Base-by-base conservation (phyloP, 1,140 invertebrate species). In the Pseudomyrmex pallidus region DNA sequence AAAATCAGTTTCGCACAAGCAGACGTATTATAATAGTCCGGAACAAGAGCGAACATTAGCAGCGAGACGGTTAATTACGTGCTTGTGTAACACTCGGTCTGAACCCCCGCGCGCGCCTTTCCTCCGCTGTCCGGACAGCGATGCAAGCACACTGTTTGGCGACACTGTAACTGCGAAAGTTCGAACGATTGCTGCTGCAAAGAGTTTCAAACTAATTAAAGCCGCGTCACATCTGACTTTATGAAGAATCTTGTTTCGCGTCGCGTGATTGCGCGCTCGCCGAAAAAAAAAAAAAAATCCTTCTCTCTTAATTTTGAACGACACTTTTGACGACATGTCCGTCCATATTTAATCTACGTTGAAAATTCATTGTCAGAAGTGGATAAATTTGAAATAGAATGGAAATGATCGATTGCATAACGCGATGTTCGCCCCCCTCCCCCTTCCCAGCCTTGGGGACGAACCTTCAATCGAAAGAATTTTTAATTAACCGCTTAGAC, bases 161-260 rank as follows among this genome's bases (percentile, higher is more conserved):
- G 76, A 80, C 66, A 70, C 66, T 80, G 54, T 80, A 80, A 80
- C 76, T 80, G 76, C 76, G 63, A 80, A 80, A 80, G 76, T 80
- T 80, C 76, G 76, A 80, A 70, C 66, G 68, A 54, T 80, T 80
- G 76, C 70, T 72, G 76, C 59, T 80, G 76, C 76, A 72, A 80
- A 80, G 76, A 80, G 76, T 80, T 80, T 70, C 57, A 80, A 80
- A 80, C 76, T 80, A 80, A 80, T 80, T 80, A 80, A 80, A 80
- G 66, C 76, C 76, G 76, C 76, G 76, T 80, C 76, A 35, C 35
- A 80, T 70, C 66, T 46, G 76, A 59, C 76, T 80, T 80, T 80
- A 80, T 80, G 76, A 70, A 80, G 76, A 80, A 80, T 80, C 76
- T 48, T 59, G 76, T 72, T 72, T 80, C 66, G 66, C 66, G 66